phyloP scores from a whole-genome alignment of 2,113 vertebrate species.

The Salvelinus namaycush region DNA sequence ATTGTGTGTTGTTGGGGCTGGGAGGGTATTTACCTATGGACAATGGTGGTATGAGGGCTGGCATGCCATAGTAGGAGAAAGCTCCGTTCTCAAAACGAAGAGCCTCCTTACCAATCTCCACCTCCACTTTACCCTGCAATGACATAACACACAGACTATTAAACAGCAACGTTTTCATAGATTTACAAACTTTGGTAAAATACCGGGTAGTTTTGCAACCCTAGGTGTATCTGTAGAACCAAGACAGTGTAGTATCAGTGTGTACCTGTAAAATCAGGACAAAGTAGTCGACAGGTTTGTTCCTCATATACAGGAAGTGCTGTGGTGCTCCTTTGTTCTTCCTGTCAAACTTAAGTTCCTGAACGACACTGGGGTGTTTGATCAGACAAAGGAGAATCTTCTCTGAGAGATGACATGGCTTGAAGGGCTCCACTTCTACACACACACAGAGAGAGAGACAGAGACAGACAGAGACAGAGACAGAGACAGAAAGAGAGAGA shows the following conservation, averaged over 20 bases:
- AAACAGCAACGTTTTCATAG: not conserved
- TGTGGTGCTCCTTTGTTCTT: constrained; percentile 86
- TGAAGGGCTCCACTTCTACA: constrained; percentile 81
- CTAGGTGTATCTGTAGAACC: not conserved
- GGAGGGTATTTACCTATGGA: constrained; percentile 76
- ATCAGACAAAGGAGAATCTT: constrained; percentile 93
- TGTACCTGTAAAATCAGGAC: constrained; percentile 89
- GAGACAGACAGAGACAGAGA: too few species aligned
- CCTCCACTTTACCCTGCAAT: constrained; percentile 91
- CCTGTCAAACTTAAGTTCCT: constrained; percentile 90
- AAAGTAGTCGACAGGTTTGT: constrained; percentile 92
- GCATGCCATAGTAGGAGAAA: constrained; percentile 94
- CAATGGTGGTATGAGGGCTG: constrained; percentile 81
- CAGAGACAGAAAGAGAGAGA: too few species aligned
- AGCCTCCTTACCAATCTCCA: constrained; percentile 93
- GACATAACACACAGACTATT: constrained; percentile 22
- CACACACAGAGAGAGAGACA: too few species aligned
- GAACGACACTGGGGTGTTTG: constrained; percentile 91
- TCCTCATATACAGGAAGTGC: constrained; percentile 93
- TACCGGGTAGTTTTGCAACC: too few species aligned
- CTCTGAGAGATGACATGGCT: constrained; percentile 86
- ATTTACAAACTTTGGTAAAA: too few species aligned
- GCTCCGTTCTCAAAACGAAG: constrained; percentile 95
- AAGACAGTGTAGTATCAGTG: not conserved
- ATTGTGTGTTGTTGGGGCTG: not conserved